phyloP scores from a whole-genome alignment of 2,888 invertebrate species.

The Drosophila formosana region DNA sequence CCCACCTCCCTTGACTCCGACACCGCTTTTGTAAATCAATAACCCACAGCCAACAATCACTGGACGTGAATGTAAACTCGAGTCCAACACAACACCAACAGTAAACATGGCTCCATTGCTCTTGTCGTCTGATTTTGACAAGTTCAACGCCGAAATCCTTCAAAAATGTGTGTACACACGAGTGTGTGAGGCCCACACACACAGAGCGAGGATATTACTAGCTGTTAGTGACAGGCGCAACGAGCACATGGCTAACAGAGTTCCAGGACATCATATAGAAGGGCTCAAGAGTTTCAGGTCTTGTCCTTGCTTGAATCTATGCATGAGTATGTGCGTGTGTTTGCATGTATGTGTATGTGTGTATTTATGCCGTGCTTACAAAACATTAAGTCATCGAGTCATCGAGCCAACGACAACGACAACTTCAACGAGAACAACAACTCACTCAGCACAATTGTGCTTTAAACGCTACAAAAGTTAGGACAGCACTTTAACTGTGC shows the following conservation, averaged over 20 bases:
- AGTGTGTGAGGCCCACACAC: constrained; percentile 33
- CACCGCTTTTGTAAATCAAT: constrained; percentile 62
- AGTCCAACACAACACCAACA: constrained; percentile 28
- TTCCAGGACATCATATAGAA: constrained; percentile 25
- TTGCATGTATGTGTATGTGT: constrained; percentile 24
- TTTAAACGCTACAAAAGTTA: constrained; percentile 66
- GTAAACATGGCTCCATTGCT: constrained; percentile 46
- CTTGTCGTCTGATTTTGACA: constrained; percentile 83
- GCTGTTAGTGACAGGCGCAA: constrained; percentile 74
- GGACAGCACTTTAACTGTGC: constrained; percentile 53
- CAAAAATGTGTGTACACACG: constrained; percentile 77
- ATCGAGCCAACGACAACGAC: constrained; percentile 38
- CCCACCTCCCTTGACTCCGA: not conserved
- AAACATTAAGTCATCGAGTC: constrained; percentile 80
- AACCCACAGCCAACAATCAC: constrained; percentile 49
- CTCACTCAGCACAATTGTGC: constrained; percentile 52
- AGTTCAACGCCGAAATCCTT: constrained; percentile 84
- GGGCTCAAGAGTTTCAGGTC: constrained; percentile 22
- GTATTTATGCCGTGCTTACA: constrained; percentile 70
- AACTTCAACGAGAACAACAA: constrained; percentile 27
- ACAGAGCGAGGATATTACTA: constrained; percentile 8
- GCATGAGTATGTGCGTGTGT: constrained; percentile 22
- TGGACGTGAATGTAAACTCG: constrained; percentile 25
- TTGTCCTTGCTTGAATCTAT: constrained; percentile 45
- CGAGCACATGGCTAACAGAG: constrained; percentile 32